Evolutionary conservation across 2,888 invertebrate species (phyloP), one percentile per base, ranked within the genome.

Genomic region (Parascotia fuliginaria): DNA sequence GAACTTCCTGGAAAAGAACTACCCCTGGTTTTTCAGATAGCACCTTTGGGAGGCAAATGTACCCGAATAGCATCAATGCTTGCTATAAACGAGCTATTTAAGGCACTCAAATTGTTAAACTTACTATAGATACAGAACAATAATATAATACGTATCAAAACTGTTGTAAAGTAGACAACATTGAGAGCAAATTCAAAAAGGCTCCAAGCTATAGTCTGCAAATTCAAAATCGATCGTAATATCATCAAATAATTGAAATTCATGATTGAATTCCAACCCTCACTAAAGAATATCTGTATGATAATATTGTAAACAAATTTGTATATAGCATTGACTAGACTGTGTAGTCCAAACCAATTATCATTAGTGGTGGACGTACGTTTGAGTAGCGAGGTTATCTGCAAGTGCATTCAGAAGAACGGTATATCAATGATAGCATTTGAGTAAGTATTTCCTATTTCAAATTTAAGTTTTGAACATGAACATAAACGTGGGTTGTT

Each of bases 321-420:
- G 32, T 49, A 40, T 45, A 49, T 58, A 42, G 42, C 44, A 57
- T 57, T 57, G 31, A 60, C 41, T 46, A 46, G 42, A 39, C 19
- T 37, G 43, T 42, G 40, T 42, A 53, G 49, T 51, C 41, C 31
- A 37, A 19, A 42, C 24, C 42, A 24, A 42, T 42, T 33, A 42
- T 36, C 36, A 60, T 45, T 53, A 64, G 60, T 53, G 42, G 47
- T 16, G 43, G 32, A 42, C 42, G 50, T 55, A 45, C 48, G 50
- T 44, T 55, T 34, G 48, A 39, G 42, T 52, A 33, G 53, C 44
- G 42, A 49, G 60, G 56, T 53, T 64, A 47, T 57, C 45, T 44
- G 46, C 43, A 53, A 64, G 15, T 53, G 50, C 57, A 63, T 43
- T 22, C 28, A 34, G 28, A 6, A 28, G 11, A 22, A 14, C 27